phyloP scores from a whole-genome alignment of 2,113 vertebrate species.

The Halcyon senegalensis region DNA sequence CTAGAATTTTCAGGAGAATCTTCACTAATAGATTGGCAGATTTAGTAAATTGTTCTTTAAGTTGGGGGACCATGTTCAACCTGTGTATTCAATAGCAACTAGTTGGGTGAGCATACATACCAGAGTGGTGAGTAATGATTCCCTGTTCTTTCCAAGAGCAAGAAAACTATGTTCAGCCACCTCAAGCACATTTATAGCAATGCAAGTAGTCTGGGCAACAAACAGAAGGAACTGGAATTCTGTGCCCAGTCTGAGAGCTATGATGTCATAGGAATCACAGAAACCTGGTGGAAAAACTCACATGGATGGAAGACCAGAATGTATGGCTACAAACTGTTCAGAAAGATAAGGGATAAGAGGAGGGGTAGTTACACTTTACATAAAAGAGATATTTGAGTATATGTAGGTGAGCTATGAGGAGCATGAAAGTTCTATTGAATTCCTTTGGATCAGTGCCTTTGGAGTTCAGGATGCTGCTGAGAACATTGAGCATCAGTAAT shows the following conservation, averaged over 20 bases:
- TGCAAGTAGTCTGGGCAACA: background rate
- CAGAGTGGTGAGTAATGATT: background rate
- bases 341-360: background rate
- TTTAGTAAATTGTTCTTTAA: background rate
- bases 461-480: background rate
- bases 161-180: background rate
- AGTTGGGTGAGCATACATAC: background rate
- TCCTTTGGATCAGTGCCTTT: no score
- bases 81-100: background rate
- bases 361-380: background rate
- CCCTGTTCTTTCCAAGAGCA: background rate
- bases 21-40: background rate
- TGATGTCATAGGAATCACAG: background rate
- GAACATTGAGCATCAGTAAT: background rate
- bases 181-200: background rate
- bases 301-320: background rate
- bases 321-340: background rate
- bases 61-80: background rate
- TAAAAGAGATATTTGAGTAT: background rate
- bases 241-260: rapidly evolving
- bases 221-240: background rate
- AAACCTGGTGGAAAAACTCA: background rate
- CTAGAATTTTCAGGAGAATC: background rate
- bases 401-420: background rate
- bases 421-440: background rate